Percentiles rank a stretch among this genome's conserved stretches.
phyloP scores from a whole-genome alignment of 2,113 vertebrate species.

The Junco hyemalis region DNA sequence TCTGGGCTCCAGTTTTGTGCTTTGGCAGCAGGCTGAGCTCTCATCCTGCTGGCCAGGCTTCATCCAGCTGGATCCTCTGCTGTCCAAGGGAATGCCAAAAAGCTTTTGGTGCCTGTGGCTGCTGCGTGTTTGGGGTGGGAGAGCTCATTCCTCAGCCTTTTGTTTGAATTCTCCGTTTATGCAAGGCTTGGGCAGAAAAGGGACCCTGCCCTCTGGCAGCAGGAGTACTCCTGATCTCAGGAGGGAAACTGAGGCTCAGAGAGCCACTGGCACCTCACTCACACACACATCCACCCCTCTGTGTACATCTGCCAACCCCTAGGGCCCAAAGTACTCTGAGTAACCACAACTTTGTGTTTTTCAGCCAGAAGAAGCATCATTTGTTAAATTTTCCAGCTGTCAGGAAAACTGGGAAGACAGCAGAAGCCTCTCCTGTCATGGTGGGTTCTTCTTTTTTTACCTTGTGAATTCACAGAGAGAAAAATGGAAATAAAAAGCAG shows the following conservation, averaged over 20 bases:
- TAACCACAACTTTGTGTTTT: neutral
- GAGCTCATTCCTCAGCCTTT: neutral
- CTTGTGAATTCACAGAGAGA: neutral
- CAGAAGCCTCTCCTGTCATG: neutral
- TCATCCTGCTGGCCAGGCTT: neutral
- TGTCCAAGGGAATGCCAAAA: neutral
- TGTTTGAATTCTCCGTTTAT: neutral
- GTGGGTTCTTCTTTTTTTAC: neutral
- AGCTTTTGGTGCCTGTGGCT: neutral
- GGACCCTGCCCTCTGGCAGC: neutral
- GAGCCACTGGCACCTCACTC: neutral
- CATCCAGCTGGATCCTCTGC: neutral
- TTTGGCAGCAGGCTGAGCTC: neutral
- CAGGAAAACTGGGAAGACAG: neutral
- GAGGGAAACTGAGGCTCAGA: neutral
- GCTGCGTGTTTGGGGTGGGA: neutral
- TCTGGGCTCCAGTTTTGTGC: neutral
- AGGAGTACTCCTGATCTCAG: neutral
- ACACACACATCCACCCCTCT: fast-evolving
- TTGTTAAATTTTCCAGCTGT: neutral
- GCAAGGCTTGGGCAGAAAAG: neutral
- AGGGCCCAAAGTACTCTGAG: fast-evolving
- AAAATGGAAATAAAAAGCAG: constrained; percentile 41
- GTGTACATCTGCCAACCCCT: neutral
- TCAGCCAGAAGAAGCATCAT: neutral